Base-by-base conservation (phyloP, 2,888 invertebrate species). In the Panzeria rudis region DNA sequence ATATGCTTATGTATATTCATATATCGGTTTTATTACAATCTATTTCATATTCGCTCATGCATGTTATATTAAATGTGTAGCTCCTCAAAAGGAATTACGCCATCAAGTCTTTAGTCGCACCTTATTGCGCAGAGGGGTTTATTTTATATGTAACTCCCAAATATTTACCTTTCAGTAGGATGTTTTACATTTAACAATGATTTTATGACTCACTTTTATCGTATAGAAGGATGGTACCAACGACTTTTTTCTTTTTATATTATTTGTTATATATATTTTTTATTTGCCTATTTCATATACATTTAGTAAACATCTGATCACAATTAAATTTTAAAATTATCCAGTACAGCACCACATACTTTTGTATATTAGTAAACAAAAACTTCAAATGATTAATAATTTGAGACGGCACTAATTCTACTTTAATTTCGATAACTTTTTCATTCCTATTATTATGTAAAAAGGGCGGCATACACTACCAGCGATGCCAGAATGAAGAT, bases 361-460 rank as follows among this genome's bases (percentile, higher is more conserved):
- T 54, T 54, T 56, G 23, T 38, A 38, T 54, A 54, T 71, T 71
- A 23, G 71, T 71, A 71, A 71, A 71, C 71, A 71, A 71, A 71
- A 54, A 71, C 38, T 71, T 54, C 38, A 20, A 64, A 69, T 52
- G 68, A 69, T 38, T 54, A 71, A 71, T 71, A 69, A 69, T 38
- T 69, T 20, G 69, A 38, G 52, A 69, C 56, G 52, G 11, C 32
- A 50, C 13, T 32, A 50, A 38, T 20, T 13, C 41, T 9, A 4
- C 4, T 9, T 38, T 23, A 23, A 3, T 62, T 17, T 32, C 56
- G 56, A 56, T 56, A 56, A n/a, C 6, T 29, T 29, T 52, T 25
- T 13, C 13, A 29, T 29, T 29, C 29, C n/a, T n/a, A n/a, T n/a
- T n/a, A n/a, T n/a, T n/a, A n/a, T n/a, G n/a, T n/a, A n/a, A n/a